Evolutionary conservation across 30 jellyfish, hydroid and myxozoan species (phyloP).

Genomic region (Rhopilema esculentum): DNA sequence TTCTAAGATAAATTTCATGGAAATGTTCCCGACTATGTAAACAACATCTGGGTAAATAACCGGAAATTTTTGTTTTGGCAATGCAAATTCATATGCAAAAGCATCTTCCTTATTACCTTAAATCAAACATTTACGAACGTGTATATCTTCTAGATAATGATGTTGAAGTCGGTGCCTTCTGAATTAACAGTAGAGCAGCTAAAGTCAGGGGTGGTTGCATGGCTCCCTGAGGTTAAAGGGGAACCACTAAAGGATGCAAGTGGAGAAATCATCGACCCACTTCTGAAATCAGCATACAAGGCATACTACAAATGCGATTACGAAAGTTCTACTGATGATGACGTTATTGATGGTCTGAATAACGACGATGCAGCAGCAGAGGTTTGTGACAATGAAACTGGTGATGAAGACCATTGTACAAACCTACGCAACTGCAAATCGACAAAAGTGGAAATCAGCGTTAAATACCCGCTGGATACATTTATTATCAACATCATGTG

Average conservation of each 20-base stretch:
- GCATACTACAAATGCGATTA: not conserved
- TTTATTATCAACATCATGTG: conserved; percentile 18
- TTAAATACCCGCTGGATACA: conserved; percentile 17
- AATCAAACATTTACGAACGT: not conserved
- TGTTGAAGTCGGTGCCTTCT: conserved; percentile 8
- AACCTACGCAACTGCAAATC: not conserved
- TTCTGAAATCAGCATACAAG: not conserved
- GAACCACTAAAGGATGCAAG: conserved; percentile 5
- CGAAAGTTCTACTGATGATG: not conserved
- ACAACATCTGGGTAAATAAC: too few relatives aligned
- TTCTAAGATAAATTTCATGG: too few relatives aligned
- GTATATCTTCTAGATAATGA: not conserved
- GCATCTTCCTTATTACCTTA: too few relatives aligned
- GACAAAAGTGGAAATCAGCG: not conserved
- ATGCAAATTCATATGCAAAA: too few relatives aligned
- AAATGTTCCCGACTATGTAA: too few relatives aligned
- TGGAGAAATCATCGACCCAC: conserved; percentile 38
- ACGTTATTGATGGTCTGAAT: not conserved
- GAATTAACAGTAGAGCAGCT: not conserved
- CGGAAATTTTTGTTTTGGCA: too few relatives aligned
- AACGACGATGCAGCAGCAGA: not conserved
- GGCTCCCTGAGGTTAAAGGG: conserved; percentile 32
- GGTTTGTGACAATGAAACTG: not conserved
- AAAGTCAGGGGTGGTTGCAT: conserved; percentile 17
- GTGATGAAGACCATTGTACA: not conserved